These are phyloP conservation scores for Tetheella fluctuosa DNA, from an alignment of 2,888 invertebrate species.

Conservation along the genomic window DNA sequence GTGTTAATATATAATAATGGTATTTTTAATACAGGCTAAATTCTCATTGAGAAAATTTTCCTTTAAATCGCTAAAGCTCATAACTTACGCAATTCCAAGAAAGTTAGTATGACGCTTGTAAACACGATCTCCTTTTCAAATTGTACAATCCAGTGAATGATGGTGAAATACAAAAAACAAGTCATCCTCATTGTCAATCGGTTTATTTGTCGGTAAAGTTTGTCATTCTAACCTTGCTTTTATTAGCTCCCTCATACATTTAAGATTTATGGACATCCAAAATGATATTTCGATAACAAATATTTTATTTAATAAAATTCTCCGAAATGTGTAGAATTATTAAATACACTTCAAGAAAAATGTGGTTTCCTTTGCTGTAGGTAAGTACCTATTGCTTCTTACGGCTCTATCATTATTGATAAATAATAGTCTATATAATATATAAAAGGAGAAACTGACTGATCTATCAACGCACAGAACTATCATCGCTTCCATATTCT, in stretches of 20 bases:
- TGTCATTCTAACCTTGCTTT: slow-evolving; percentile 35
- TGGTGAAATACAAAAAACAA: slow-evolving; percentile 61
- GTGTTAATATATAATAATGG: too few relatives aligned
- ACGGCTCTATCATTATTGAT: too few relatives aligned
- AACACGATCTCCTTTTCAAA: slow-evolving; percentile 65
- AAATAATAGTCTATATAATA: too few relatives aligned
- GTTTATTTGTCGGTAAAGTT: slow-evolving; percentile 57
- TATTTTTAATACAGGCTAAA: neutral
- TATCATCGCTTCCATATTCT: too few relatives aligned
- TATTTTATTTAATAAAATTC: neutral
- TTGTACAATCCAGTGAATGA: slow-evolving; percentile 61
- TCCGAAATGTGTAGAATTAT: neutral
- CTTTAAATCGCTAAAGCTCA: slow-evolving; percentile 21
- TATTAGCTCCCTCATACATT: slow-evolving; percentile 23
- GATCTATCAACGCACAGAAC: too few relatives aligned
- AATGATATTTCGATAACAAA: neutral
- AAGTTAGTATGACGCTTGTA: slow-evolving; percentile 64
- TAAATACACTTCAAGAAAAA: too few relatives aligned
- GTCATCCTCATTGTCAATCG: slow-evolving; percentile 62
- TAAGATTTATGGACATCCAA: slow-evolving; percentile 22
- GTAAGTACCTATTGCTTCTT: too few relatives aligned
- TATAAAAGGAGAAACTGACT: too few relatives aligned
- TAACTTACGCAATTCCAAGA: slow-evolving; percentile 39
- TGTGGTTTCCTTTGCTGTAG: too few relatives aligned
- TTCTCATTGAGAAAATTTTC: too few relatives aligned